Evolutionary conservation across 2,888 invertebrate genomes (phyloP), one percentile per base, ranked within the genome.

Genomic region (Drosophila percnosoma): DNA sequence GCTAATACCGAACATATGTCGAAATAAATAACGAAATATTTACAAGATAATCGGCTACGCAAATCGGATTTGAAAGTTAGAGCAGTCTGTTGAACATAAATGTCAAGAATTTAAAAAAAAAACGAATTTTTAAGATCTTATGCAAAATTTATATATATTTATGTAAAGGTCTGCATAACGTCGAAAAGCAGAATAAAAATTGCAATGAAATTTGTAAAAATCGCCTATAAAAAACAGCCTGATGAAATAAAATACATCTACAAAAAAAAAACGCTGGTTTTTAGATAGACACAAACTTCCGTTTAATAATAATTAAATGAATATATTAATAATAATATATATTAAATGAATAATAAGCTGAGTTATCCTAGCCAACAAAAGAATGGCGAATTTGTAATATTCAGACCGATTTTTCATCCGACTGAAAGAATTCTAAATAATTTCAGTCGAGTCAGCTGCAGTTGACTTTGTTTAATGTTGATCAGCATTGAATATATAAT

Each of bases 191-290:
- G n/a, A n/a, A 40, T 11, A 5, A 1, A n/a, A 40, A n/a, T 40
- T n/a, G 10, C 1, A n/a, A 5, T 10, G 4, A 11, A n/a, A n/a
- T 11, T 40, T n/a, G 5, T 0, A 29, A 11, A 40, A n/a, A 11
- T 5, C 5, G 5, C 11, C 0, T 2, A 11, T 10, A 11, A n/a
- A 42, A 42, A 40, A n/a, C 5, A 31, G 0, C 0, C 10, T 2
- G 31, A 31, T 13, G 13, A 34, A 36, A 36, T 18, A 6, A 36
- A 15, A 36, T 7, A 36, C 15, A 36, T 15, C 6, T 36, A 1
- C 2, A 0, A 7, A 38, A 36, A 38, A 36, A 18, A 40, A 18
- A 0, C 18, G 2, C 5, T 6, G 5, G 2, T 11, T 42, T n/a
- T 11, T 40, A 18, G 7, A 38, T 18, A 36, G 18, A 38, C 7